Evolutionary conservation across 2,113 vertebrate genomes (phyloP).

Genomic region (Microcebus murinus): DNA sequence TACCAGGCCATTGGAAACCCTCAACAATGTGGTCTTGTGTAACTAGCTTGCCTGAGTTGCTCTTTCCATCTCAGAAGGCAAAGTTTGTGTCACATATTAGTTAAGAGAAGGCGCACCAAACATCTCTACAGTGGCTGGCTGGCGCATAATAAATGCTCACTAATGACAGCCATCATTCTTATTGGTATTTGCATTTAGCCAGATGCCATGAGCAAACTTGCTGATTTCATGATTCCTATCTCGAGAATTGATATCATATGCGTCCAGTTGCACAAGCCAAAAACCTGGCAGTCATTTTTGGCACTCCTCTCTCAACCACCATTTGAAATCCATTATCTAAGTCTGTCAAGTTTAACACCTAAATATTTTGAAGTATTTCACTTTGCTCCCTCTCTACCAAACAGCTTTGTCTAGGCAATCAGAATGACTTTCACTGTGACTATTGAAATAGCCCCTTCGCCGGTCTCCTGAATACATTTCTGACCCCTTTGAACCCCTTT

Average conservation of each 20-base stretch:
- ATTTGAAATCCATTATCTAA: not conserved
- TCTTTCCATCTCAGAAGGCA: not conserved
- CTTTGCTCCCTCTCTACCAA: not conserved
- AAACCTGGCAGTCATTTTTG: not conserved
- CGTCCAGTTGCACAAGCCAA: not conserved
- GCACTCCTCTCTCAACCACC: not conserved
- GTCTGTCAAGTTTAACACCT: not conserved
- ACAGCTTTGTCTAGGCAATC: not conserved
- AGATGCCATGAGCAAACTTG: not conserved
- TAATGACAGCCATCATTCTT: not conserved
- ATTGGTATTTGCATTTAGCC: not conserved
- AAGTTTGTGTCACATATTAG: not conserved
- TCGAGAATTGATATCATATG: not conserved
- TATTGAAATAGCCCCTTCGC: not conserved
- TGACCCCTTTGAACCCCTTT: not conserved
- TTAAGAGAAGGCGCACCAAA: not conserved
- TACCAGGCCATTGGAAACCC: not conserved
- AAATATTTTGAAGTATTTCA: constrained; percentile 16
- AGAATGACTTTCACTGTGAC: not conserved
- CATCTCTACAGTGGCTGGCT: not conserved
- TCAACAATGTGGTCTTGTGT: not conserved
- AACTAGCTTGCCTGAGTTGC: not conserved
- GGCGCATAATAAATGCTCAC: not conserved
- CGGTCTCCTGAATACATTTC: not conserved
- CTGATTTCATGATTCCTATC: not conserved